Conservation (phyloP, 2,888 invertebrate species). For the Philhelius pedissequus region DNA sequence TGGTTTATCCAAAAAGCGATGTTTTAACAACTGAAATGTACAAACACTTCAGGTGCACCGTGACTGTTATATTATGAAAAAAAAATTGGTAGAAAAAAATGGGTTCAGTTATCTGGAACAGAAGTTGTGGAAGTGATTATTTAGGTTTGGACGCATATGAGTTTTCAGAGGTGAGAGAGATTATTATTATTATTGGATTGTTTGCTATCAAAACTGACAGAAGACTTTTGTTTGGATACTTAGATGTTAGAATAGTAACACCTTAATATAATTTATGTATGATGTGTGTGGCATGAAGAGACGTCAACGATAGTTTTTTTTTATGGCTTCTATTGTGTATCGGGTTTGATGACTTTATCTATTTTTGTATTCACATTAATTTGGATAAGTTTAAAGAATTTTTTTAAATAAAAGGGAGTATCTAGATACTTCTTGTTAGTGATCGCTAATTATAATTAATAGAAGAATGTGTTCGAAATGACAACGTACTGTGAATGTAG, state of each 20-base stretch:
- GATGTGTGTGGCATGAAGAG: neutral
- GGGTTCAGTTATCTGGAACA: conserved; percentile 37
- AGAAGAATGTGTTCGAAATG: too few relatives aligned
- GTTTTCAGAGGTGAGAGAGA: neutral
- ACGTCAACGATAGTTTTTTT: conserved; percentile 13
- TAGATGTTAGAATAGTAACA: neutral
- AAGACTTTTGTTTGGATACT: conserved; percentile 22
- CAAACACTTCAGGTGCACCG: conserved; percentile 55
- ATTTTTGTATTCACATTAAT: neutral
- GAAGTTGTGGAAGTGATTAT: conserved; percentile 28
- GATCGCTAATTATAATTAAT: too few relatives aligned
- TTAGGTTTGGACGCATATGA: conserved; percentile 4
- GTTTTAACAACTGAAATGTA: conserved; percentile 59
- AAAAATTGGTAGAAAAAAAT: neutral
- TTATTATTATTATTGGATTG: conserved; percentile 3
- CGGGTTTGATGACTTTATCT: neutral
- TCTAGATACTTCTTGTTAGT: too few relatives aligned
- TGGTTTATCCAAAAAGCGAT: conserved; percentile 29
- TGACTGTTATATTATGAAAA: neutral
- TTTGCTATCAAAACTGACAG: conserved; percentile 40
- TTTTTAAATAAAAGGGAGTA: too few relatives aligned
- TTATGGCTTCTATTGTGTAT: neutral
- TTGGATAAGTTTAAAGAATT: too few relatives aligned
- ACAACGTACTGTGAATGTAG: too few relatives aligned
- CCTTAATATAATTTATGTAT: neutral